phyloP scores from a whole-genome alignment of 2,797 vertebrate species.

The Chloroceryle inda region DNA sequence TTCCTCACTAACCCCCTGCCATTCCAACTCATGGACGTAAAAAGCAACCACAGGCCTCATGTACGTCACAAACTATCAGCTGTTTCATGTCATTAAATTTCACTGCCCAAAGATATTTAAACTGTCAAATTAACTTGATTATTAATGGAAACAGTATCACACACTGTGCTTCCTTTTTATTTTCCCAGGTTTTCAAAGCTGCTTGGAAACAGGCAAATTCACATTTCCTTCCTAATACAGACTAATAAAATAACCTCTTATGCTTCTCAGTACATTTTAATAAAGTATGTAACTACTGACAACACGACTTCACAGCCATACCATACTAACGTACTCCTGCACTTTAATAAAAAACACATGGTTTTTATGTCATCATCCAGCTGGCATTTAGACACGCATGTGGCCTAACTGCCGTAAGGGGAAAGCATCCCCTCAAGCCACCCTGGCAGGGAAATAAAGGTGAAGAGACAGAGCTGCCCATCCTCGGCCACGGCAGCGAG shows the following conservation, averaged over 20 bases:
- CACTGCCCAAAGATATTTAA: neutral
- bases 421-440: neutral
- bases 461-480: neutral
- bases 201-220: neutral
- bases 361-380: neutral
- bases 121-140: neutral
- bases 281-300: fast-evolving
- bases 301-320: neutral
- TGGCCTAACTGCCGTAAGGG: neutral
- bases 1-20: neutral
- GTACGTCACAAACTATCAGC: neutral
- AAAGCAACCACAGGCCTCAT: neutral
- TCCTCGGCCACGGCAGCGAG: neutral
- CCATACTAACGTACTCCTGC: fast-evolving
- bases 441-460: neutral
- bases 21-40: neutral
- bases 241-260: neutral
- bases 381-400: fast-evolving
- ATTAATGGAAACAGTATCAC: neutral
- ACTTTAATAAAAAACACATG: neutral
- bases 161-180: fast-evolving
- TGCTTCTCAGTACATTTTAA: no score
- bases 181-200: neutral
- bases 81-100: neutral
- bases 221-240: fast-evolving